These are phyloP conservation scores for Eulemur mongoz DNA, from an alignment of 2,797 vertebrate genomes.

Conservation along the genomic window DNA sequence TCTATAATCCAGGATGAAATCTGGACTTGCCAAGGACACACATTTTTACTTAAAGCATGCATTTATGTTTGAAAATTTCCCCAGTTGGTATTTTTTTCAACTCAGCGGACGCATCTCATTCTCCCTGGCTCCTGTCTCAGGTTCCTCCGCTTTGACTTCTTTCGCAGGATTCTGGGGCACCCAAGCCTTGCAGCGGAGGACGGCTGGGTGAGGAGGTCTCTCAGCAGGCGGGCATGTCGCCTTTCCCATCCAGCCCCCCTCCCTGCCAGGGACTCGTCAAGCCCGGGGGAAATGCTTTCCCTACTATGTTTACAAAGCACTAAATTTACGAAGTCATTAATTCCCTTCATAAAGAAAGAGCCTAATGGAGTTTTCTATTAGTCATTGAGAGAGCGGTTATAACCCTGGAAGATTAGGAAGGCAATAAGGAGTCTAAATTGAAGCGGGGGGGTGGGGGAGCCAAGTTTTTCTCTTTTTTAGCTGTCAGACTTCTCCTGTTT, in stretches of 20 bases:
- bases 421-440: background rate
- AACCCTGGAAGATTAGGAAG: background rate
- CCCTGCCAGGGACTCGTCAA: background rate
- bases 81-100: background rate
- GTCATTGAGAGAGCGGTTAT: background rate
- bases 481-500: background rate
- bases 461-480: background rate
- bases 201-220: background rate
- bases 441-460: background rate
- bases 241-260: background rate
- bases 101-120: background rate
- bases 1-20: background rate
- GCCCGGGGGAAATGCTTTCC: background rate
- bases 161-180: background rate
- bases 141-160: background rate
- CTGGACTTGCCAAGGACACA: background rate
- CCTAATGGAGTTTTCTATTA: slow-evolving; percentile 28
- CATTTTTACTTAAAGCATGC: background rate
- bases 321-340: slow-evolving; percentile 48
- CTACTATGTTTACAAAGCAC: slow-evolving; percentile 32
- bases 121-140: background rate
- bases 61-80: background rate
- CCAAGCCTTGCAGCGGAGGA: background rate
- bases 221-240: background rate
- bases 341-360: slow-evolving; percentile 46